These are phyloP conservation scores for Pipra filicauda DNA, from an alignment of 2,113 vertebrate species.

Conservation along the genomic window DNA sequence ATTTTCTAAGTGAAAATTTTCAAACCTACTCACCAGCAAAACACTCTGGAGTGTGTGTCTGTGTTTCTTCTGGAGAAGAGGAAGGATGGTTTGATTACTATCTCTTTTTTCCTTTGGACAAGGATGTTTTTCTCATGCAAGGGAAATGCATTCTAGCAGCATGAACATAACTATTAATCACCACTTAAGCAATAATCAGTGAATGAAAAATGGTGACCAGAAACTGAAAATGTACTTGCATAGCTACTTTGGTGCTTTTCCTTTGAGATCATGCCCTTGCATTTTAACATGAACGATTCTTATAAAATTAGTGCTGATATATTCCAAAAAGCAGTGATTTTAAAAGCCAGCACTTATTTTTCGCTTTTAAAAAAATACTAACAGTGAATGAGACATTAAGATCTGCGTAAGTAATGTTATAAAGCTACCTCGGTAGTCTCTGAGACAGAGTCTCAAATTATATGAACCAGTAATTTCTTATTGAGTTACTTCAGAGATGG, in stretches of 20 bases:
- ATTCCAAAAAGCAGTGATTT: conserved; percentile 66
- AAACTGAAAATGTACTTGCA: conserved; percentile 59
- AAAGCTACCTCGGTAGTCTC: conserved; percentile 45
- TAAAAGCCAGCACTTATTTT: conserved; percentile 50
- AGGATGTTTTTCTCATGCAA: conserved; percentile 73
- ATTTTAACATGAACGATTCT: conserved; percentile 68
- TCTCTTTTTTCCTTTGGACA: conserved; percentile 46
- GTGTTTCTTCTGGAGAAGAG: conserved; percentile 50
- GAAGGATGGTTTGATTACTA: conserved; percentile 70
- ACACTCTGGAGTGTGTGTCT: conserved; percentile 46
- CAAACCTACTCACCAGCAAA: conserved; percentile 42
- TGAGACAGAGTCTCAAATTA: not conserved
- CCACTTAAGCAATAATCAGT: conserved; percentile 79
- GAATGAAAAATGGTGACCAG: conserved; percentile 76
- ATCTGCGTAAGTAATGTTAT: conserved; percentile 48
- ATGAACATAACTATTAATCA: conserved; percentile 78
- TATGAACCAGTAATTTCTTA: not conserved
- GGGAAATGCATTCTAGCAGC: conserved; percentile 75
- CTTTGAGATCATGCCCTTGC: conserved; percentile 69
- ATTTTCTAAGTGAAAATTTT: conserved; percentile 65
- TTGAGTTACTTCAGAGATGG: not conserved
- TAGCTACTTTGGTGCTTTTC: conserved; percentile 30
- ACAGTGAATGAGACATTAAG: conserved; percentile 21
- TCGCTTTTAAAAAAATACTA: not conserved
- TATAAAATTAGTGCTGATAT: conserved; percentile 66